Evolutionary conservation across 2,113 vertebrate species (phyloP), one percentile per base, ranked within the genome.

Genomic region (Sturnira hondurensis): DNA sequence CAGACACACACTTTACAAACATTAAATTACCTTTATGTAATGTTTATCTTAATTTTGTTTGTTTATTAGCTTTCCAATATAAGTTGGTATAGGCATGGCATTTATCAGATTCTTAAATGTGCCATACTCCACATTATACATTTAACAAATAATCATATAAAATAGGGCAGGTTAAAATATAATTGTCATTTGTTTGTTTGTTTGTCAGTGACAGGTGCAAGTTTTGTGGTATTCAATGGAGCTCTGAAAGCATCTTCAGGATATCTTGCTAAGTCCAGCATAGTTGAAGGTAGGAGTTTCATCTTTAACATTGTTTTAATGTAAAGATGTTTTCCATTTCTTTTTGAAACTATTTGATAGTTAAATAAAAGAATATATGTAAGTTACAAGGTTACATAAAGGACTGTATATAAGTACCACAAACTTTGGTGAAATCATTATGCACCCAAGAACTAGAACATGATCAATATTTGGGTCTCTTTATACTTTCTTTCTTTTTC

Each of bases 161-260:
- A 83, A 20, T 20, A 61, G 19, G 58, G 13, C 4, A 52, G 45
- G 43, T 17, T 0, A 91, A 97, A 81, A 0, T 36, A 33, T 96
- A 84, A 86, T 13, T 95, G 7, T 81, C 95, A 0, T 86, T 9
- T 96, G 9, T 86, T 67, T 50, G 47, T 2, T 95, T 81, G 8
- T 96, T 76, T 41, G 98, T 31, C 97, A 99, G 99, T 99, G 97
- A 99, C 99, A 77, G 99, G 99, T 73, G 99, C 99, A 97, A 99
- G 99, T 98, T 99, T 99, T 97, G 99, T 99, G 80, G 99, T 99
- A 71, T 99, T 99, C 95, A 99, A 99, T 73, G 99, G 99, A 92
- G 99, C 99, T 16, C 98, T 99, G 71, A 99, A 99, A 97, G 96
- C 99, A 41, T 99, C 99, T 1, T 99, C 99, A 50, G 99, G 99